phyloP scores from a whole-genome alignment of 2,113 vertebrate genomes.

The Nothobranchius kuhntae region DNA sequence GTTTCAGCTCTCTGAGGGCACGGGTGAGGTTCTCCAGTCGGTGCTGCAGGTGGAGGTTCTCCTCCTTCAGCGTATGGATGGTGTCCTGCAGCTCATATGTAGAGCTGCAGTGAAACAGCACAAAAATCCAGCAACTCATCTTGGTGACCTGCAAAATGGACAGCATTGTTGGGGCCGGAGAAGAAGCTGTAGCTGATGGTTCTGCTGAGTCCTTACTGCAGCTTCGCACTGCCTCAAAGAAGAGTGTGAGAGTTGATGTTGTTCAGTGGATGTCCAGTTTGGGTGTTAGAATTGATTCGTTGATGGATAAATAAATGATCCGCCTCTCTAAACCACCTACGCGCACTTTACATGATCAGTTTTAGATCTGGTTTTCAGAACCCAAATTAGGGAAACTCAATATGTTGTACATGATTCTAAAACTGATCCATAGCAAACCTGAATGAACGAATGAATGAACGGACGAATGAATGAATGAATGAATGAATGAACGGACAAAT shows the following conservation, averaged over 20 bases:
- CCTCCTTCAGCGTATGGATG: constrained; percentile 71
- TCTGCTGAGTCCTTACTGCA: constrained; percentile 3
- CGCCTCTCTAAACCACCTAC: constrained; percentile 5
- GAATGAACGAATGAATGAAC: no score
- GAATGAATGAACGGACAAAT: no score
- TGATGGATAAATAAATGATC: constrained; percentile 24
- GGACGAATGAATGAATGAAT: no score
- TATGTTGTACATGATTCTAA: neutral
- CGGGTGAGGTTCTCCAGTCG: constrained; percentile 69
- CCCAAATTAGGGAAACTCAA: constrained; percentile 5
- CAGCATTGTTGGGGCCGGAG: constrained; percentile 3
- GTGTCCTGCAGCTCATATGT: constrained; percentile 76
- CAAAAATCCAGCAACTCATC: constrained; percentile 32
- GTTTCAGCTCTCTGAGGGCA: constrained; percentile 67
- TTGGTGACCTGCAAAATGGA: constrained; percentile 20
- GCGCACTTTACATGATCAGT: constrained; percentile 30
- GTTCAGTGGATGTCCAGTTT: constrained; percentile 41
- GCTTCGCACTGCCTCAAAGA: constrained; percentile 26
- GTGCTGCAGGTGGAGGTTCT: constrained; percentile 71
- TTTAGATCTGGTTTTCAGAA: constrained; percentile 23
- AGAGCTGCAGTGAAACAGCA: constrained; percentile 27
- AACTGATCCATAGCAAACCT: no score
- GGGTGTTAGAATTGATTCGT: constrained; percentile 49
- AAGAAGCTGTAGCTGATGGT: neutral
- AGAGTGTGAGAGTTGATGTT: constrained; percentile 22